phyloP scores from a whole-genome alignment of 1,140 invertebrate species.

The Odontomachus brunneus region DNA sequence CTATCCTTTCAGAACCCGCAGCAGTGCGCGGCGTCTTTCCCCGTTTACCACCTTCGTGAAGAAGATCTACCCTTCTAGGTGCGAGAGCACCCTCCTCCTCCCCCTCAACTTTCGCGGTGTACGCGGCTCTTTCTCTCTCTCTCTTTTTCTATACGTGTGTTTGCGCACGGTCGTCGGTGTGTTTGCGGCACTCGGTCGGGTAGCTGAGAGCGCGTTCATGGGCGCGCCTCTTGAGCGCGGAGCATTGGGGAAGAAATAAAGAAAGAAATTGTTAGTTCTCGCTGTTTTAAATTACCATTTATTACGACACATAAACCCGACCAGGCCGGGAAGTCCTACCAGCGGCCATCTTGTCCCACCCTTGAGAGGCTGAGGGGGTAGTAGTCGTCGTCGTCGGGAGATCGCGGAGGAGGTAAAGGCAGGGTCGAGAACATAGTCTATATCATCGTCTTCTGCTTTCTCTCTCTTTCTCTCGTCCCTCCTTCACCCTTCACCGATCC shows the following conservation, averaged over 20 bases:
- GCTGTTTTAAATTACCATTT: slow-evolving; percentile 86
- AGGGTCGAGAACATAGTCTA: slow-evolving; percentile 66
- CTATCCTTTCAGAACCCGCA: slow-evolving; percentile 41
- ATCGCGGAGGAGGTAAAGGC: slow-evolving; percentile 40
- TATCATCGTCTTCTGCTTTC: slow-evolving; percentile 73
- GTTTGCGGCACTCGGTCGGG: slow-evolving; percentile 28
- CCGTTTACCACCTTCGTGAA: slow-evolving; percentile 65
- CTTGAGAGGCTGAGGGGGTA: slow-evolving; percentile 42
- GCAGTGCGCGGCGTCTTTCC: slow-evolving; percentile 22
- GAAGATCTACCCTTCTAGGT: slow-evolving; percentile 65
- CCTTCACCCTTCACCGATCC: background rate
- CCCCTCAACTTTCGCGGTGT: background rate
- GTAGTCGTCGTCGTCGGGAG: background rate
- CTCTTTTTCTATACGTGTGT: slow-evolving; percentile 50
- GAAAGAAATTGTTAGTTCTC: slow-evolving; percentile 86
- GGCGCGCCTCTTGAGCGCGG: slow-evolving; percentile 62
- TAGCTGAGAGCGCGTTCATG: slow-evolving; percentile 26
- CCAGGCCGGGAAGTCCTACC: slow-evolving; percentile 76
- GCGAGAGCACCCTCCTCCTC: slow-evolving; percentile 15
- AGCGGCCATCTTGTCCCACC: slow-evolving; percentile 84
- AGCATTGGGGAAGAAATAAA: slow-evolving; percentile 81
- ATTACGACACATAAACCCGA: slow-evolving; percentile 85
- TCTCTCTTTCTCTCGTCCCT: slow-evolving; percentile 3
- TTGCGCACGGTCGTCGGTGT: slow-evolving; percentile 27
- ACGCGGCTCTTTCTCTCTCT: background rate